Evolutionary conservation across 2,888 invertebrate species (phyloP).

Genomic region (Nemapogon koenigi): DNA sequence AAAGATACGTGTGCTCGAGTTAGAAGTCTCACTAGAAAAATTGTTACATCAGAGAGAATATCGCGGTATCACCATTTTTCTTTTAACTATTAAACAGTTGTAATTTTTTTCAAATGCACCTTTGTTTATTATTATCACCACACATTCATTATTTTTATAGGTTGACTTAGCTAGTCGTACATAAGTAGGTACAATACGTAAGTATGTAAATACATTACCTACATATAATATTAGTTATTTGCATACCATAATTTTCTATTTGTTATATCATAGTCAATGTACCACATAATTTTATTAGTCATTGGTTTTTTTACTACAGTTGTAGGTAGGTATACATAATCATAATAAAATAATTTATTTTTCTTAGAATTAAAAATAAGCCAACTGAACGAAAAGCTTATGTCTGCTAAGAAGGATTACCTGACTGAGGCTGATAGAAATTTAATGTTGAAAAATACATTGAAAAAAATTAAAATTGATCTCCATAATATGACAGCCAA

Average conservation of each 20-base stretch:
- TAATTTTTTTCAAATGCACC: conserved; percentile 44
- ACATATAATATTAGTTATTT: neutral
- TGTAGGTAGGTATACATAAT: conserved; percentile 1
- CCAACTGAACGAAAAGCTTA: conserved; percentile 79
- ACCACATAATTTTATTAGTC: neutral
- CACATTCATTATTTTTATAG: neutral
- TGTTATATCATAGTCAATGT: neutral
- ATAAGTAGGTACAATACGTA: neutral
- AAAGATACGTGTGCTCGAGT: conserved; percentile 79
- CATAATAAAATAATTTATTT: conserved; percentile 18
- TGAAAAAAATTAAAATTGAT: conserved; percentile 81
- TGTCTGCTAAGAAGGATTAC: conserved; percentile 74
- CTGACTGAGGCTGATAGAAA: conserved; percentile 69
- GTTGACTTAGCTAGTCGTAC: neutral
- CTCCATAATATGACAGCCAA: conserved; percentile 80
- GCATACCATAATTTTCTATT: neutral
- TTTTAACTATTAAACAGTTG: conserved; percentile 32
- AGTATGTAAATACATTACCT: neutral
- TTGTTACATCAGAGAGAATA: conserved; percentile 76
- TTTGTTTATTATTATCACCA: neutral
- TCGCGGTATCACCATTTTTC: conserved; percentile 39
- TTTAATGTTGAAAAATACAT: conserved; percentile 64
- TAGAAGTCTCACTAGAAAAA: conserved; percentile 83
- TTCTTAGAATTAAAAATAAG: conserved; percentile 75
- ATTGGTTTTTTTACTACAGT: neutral